Base-by-base conservation (phyloP, 2,797 vertebrate genomes). In the Neopelma chrysocephalum region DNA sequence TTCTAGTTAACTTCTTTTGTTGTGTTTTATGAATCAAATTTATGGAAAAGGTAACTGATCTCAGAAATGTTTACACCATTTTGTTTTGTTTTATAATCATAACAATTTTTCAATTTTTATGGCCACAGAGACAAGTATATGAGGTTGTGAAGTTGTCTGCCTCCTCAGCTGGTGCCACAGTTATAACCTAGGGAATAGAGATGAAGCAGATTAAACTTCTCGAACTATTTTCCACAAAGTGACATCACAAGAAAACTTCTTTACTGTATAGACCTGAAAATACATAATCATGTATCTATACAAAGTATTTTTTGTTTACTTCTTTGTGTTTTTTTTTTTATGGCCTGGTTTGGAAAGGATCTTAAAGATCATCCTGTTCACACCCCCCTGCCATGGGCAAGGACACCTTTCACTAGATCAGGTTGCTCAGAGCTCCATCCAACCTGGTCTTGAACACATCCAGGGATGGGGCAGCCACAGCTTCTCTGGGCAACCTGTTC, bases 401-500 rank as follows among this genome's bases (percentile, higher is more conserved):
- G 0, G 1, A n/a, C 9, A 64, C 11, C 8, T 50, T 2, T 11
- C 16, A 12, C 32, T 21, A 8, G 1, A 1, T 1, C 64, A 50
- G 11, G 9, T 9, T 43, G 5, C 23, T 62, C 42, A 70, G 27
- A 70, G 27, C 8, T 1, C 16, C 36, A 62, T 70, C 27, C 27
- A 56, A 1, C 11, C 36, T 38, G 50, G 4, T 8, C 32, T 17
- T 43, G 36, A 57, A n/a, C 36, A 43, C 7, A 45, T 12, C 19
- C 27, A 70, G 9, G 13, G 11, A 15, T 43, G 32, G 22, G 7
- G 13, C 31, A 76, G 0, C 7, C 50, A 18, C 36, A 61, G 2
- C 7, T 38, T n/a, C 43, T 38, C 7, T 56, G 16, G 27, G 0
- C 0, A 77, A 15, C 20, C 11, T 38, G 0, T 50, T 3, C 50